Base-by-base conservation (phyloP, 1,140 invertebrate genomes). In the Drosophila sulfurigaster region DNA sequence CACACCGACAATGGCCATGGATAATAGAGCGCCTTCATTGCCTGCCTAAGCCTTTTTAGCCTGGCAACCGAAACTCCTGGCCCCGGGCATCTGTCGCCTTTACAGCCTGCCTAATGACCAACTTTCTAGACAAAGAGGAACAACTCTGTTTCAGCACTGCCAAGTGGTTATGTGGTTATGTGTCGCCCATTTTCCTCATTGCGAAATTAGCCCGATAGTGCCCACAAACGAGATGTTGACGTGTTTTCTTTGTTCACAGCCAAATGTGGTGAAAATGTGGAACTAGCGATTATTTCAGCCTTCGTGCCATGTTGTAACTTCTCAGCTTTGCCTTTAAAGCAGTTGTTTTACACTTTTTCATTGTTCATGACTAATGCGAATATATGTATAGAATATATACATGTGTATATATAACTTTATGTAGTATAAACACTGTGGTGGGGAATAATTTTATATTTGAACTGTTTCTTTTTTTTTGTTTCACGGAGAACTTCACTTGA, bases 241-340 rank as follows among this genome's bases (percentile, higher is more conserved):
- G 52, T 41, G 57, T 78, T 81, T 89, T 83, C 77, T 81, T 87
- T 87, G 81, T 78, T 68, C 54, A 74, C 52, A 74, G 72, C 68
- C 72, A 67, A 82, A 66, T 10, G 35, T 52, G 67, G 69, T 54
- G 45, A 45, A 56, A 51, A 54, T 63, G 7, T 32, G 16, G 20
- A 41, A 66, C 43, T 74, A 57, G 11, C 51, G 58, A 78, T 71
- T 89, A 81, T 70, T 79, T 78, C 32, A 78, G 85, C 38, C 73
- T 73, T 52, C 66, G 43, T 57, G 51, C 64, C 70, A 78, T 74
- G 62, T 59, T 75, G 74, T 72, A 66, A 73, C 43, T 65, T 11
- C 70, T 38, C 43, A 70, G 76, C 52, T 72, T 74, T n/a, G 51
- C 66, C 58, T 56, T 76, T 64, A 25, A 63, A 48, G 64, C 60